Conservation (phyloP, 2,888 invertebrate species). For the Xanthorhoe designata region DNA sequence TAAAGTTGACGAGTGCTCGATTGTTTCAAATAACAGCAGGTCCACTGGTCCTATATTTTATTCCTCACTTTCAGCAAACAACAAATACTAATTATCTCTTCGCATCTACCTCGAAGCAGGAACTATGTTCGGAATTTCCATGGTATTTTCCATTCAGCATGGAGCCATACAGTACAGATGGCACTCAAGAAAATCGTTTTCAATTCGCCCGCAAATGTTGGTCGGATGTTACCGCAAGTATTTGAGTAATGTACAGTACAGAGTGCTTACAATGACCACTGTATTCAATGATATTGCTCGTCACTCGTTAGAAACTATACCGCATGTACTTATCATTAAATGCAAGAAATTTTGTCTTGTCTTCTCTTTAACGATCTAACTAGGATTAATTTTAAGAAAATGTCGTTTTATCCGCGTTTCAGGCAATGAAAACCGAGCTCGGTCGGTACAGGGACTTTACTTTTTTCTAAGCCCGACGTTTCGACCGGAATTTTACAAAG, state of each 20-base stretch:
- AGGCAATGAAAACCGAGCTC: no score
- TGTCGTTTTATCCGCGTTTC: no score
- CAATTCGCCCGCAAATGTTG: slow-evolving; percentile 40
- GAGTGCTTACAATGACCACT: slow-evolving; percentile 36
- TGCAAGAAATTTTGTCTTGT: no score
- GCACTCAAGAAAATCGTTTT: slow-evolving; percentile 43
- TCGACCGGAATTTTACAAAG: no score
- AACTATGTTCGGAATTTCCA: slow-evolving; percentile 29
- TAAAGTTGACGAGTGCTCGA: no score
- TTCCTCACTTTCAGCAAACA: not conserved
- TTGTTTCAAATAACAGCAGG: no score
- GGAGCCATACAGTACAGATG: slow-evolving; percentile 34
- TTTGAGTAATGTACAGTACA: slow-evolving; percentile 44
- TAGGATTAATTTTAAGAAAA: no score
- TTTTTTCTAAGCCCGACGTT: no score
- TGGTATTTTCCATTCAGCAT: slow-evolving; percentile 34
- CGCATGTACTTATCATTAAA: not conserved
- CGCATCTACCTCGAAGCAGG: slow-evolving; percentile 15
- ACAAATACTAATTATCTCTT: not conserved
- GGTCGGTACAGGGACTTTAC: no score
- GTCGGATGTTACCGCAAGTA: slow-evolving; percentile 33
- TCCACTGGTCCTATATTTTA: not conserved
- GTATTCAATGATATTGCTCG: slow-evolving; percentile 4
- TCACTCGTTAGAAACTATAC: slow-evolving; percentile 1
- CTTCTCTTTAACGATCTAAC: no score